phyloP scores from a whole-genome alignment of 2,113 vertebrate genomes.

The Rhegmatorhina hoffmannsi region DNA sequence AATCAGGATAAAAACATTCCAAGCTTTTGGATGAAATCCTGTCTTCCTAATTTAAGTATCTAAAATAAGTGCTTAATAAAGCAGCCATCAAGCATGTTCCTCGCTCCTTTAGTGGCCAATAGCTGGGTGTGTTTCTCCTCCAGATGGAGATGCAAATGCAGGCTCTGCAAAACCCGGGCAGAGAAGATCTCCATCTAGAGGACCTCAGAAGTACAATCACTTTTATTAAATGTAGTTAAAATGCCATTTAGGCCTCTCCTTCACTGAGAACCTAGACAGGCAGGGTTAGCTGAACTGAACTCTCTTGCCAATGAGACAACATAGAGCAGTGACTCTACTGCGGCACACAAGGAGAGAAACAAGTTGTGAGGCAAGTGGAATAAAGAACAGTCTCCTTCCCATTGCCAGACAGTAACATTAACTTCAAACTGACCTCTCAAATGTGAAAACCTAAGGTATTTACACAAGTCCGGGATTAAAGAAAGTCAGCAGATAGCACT shows the following conservation, averaged over 20 bases:
- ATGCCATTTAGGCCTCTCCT: neutral
- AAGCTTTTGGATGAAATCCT: neutral
- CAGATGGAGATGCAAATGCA: neutral
- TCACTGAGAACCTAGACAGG: neutral
- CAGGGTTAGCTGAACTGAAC: neutral
- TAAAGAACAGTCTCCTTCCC: neutral
- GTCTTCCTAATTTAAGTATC: neutral
- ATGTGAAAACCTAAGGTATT: neutral
- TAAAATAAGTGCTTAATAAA: neutral
- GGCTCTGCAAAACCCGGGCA: neutral
- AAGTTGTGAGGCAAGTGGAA: neutral
- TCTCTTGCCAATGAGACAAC: neutral
- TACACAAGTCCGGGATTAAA: neutral
- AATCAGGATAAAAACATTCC: neutral
- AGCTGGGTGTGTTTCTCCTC: neutral
- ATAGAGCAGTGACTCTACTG: neutral
- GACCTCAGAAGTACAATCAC: neutral
- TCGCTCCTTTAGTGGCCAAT: fast-evolving
- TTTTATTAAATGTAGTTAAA: neutral
- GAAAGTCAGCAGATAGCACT: neutral
- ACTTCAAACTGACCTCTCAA: neutral
- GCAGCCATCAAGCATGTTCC: neutral
- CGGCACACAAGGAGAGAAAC: neutral
- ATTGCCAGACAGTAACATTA: neutral
- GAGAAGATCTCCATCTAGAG: conserved; percentile 16